phyloP scores from a whole-genome alignment of 2,113 vertebrate species.

The Lamprologus tigripictilis region DNA sequence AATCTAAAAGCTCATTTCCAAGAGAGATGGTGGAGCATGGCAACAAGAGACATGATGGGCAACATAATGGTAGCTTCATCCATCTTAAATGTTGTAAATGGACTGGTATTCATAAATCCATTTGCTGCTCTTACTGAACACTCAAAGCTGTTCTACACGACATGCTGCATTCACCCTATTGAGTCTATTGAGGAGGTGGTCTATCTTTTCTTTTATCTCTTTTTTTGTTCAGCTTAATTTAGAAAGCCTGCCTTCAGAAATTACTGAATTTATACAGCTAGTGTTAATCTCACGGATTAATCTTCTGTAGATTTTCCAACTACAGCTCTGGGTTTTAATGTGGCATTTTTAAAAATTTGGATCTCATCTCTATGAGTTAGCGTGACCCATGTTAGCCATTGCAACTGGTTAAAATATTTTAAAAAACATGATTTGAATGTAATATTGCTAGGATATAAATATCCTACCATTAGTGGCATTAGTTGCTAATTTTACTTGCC shows the following conservation, averaged over 20 bases:
- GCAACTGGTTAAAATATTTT: not conserved
- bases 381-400: not conserved
- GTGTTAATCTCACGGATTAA: not conserved
- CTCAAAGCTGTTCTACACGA: not conserved
- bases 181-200: not conserved
- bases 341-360: not conserved
- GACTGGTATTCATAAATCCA: not conserved
- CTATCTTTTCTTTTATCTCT: not conserved
- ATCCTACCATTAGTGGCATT: not conserved
- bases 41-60: not conserved
- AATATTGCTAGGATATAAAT: not conserved
- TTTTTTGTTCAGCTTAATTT: not conserved
- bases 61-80: not conserved
- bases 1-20: not conserved
- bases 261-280: not conserved
- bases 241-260: not conserved
- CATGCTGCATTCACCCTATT: not conserved
- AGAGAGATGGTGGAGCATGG: not conserved
- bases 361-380: not conserved
- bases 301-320: not conserved
- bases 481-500: not conserved
- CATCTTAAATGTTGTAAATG: not conserved
- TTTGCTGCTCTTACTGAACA: not conserved
- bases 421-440: not conserved
- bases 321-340: not conserved